Evolutionary conservation across 1,140 invertebrate genomes (phyloP).

Genomic region (Drosophila baimaii): DNA sequence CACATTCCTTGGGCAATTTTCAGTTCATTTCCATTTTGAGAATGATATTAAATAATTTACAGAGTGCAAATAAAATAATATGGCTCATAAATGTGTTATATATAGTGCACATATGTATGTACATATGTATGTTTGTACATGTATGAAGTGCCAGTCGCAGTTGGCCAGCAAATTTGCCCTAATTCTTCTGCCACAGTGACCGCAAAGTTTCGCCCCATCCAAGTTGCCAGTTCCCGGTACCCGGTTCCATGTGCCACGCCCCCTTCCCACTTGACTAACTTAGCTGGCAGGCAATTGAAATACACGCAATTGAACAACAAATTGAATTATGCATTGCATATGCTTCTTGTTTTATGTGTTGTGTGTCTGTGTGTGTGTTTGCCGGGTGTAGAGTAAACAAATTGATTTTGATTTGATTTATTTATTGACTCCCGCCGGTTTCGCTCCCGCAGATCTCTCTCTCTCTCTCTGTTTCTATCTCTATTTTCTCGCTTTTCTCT

Average conservation of each 20-base stretch:
- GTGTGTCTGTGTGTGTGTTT: conserved; percentile 14
- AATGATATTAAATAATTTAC: conserved; percentile 41
- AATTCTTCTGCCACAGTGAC: conserved; percentile 53
- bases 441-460: background rate
- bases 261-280: conserved; percentile 22
- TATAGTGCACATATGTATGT: conserved; percentile 3
- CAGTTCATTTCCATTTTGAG: conserved; percentile 35
- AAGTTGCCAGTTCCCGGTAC: conserved; percentile 17
- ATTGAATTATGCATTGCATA: conserved; percentile 79
- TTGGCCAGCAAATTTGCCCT: conserved; percentile 29
- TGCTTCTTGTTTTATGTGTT: conserved; percentile 43
- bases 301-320: conserved; percentile 79
- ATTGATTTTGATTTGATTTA: conserved; percentile 82
- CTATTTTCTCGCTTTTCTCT: conserved; percentile 6
- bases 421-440: conserved; percentile 56
- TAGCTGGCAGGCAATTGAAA: conserved; percentile 71
- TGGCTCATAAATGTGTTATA: conserved; percentile 28
- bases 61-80: conserved; percentile 36
- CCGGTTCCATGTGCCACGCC: conserved; percentile 4
- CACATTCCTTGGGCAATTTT: conserved; percentile 20
- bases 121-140: too few relatives aligned
- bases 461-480: background rate
- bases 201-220: conserved; percentile 38
- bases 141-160: conserved; percentile 20
- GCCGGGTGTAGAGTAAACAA: conserved; percentile 65